Conservation (phyloP, 2,113 vertebrate species). For the Ploceus nigricollis region DNA sequence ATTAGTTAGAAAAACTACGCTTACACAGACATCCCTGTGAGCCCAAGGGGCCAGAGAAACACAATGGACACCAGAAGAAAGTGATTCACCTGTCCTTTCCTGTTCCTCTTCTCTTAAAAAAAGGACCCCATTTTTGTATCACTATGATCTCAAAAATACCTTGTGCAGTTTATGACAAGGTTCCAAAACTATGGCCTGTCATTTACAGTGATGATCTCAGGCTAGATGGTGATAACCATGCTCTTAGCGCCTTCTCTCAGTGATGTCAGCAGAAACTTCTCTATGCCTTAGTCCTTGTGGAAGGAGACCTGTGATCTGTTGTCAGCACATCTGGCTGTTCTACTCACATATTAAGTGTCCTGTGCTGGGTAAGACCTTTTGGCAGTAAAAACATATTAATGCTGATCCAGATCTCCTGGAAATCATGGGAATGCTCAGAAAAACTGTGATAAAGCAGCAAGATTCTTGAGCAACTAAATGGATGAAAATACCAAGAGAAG, state of each 20-base stretch:
- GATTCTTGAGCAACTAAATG: background rate
- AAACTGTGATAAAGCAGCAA: background rate
- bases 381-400: background rate
- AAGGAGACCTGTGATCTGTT: background rate
- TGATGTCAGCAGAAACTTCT: background rate
- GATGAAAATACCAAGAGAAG: background rate
- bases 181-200: background rate
- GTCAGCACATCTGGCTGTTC: background rate
- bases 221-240: fast-evolving
- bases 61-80: background rate
- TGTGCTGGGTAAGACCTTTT: background rate
- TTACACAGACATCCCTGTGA: background rate
- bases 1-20: background rate
- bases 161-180: background rate
- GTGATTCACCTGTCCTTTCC: background rate
- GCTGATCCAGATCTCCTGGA: background rate
- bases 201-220: background rate
- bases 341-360: background rate
- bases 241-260: background rate
- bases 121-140: background rate
- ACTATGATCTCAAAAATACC: background rate
- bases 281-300: background rate
- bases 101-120: background rate
- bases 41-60: background rate
- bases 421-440: background rate